phyloP scores from a whole-genome alignment of 1,140 invertebrate genomes.

The Megalopta genalis region DNA sequence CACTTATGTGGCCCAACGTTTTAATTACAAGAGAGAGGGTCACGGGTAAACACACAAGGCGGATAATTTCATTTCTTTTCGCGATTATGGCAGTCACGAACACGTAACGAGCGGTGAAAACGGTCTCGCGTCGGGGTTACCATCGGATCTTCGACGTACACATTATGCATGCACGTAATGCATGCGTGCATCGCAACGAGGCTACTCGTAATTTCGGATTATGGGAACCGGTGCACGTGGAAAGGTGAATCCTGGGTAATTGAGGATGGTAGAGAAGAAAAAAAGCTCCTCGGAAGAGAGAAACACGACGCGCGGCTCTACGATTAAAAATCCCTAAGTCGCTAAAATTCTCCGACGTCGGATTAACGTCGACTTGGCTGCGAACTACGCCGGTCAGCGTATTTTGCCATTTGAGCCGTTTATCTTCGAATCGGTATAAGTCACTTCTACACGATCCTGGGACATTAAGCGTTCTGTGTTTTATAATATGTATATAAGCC shows the following conservation, averaged over 20 bases:
- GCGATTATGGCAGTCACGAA: background rate
- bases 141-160: constrained; percentile 21
- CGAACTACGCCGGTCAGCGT: no score
- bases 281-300: background rate
- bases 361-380: constrained; percentile 2
- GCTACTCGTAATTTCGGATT: constrained; percentile 65
- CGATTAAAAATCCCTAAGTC: constrained; percentile 39
- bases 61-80: background rate
- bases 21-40: background rate
- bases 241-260: constrained; percentile 42
- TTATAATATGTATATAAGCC: no score
- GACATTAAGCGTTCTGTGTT: no score
- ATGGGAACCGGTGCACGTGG: constrained; percentile 50
- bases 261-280: background rate
- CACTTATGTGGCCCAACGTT: constrained; percentile 13
- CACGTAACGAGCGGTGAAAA: constrained; percentile 39
- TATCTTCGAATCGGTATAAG: no score
- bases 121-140: constrained; percentile 7
- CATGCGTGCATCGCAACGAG: constrained; percentile 49
- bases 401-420: no score
- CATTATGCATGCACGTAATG: constrained; percentile 56
- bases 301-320: constrained; percentile 27
- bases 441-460: no score
- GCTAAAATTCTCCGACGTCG: background rate
- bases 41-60: background rate